Evolutionary conservation across 2,113 vertebrate species (phyloP).

Genomic region (Crotophaga sulcirostris): DNA sequence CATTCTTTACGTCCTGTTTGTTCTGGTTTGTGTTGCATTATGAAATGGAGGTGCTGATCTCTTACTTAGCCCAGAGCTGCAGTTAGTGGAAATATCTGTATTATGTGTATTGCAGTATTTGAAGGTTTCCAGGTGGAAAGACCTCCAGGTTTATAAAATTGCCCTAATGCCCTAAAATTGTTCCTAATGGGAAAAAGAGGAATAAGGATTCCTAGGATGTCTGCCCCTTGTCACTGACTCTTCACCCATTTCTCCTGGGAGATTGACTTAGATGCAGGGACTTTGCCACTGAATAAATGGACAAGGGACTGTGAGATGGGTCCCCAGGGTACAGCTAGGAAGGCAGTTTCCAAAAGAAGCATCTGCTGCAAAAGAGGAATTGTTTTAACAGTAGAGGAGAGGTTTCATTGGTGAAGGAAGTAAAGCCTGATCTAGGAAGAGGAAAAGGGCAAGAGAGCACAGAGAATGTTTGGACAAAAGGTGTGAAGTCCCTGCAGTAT

Average conservation of each 20-base stretch:
- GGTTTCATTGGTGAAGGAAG: background rate
- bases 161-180: background rate
- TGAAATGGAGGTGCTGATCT: constrained; percentile 26
- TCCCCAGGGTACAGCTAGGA: background rate
- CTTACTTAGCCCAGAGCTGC: background rate
- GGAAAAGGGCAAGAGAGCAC: background rate
- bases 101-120: background rate
- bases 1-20: background rate
- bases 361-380: background rate
- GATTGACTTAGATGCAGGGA: background rate
- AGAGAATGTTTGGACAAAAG: background rate
- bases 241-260: background rate
- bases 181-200: background rate
- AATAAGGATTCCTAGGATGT: background rate
- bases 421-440: background rate
- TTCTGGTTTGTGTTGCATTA: constrained; percentile 5
- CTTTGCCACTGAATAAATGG: background rate
- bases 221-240: background rate
- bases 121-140: background rate
- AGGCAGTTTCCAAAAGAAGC: background rate
- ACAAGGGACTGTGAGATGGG: background rate
- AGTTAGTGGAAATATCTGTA: background rate
- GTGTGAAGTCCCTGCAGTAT: background rate
- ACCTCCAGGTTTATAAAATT: background rate
- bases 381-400: background rate